Base-by-base conservation (phyloP, 2,113 vertebrate species). In the Amphiprion percula region DNA sequence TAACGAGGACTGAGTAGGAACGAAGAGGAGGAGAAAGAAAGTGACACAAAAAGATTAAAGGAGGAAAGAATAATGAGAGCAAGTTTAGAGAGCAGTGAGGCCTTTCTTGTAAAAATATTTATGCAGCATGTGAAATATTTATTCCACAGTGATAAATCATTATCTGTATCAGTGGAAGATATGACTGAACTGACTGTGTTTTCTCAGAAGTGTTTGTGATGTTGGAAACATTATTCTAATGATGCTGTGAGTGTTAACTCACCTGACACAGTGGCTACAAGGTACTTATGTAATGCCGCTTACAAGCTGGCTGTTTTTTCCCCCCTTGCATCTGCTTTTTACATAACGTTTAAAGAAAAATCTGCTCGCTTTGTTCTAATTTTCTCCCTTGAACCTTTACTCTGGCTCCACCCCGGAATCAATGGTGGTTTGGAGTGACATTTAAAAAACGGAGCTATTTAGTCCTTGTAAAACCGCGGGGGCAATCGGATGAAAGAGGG, bases 251-350 rank as follows among this genome's bases (percentile, higher is more conserved):
- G 33, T 58, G 59, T 83, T 21, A 33, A 28, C 24, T 39, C 39
- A 56, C 17, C 70, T 59, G 54, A 76, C 70, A 85, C 59, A 79
- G 9, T 79, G 62, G 53, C n/a, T 54, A 66, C 75, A n/a, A n/a
- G n/a, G n/a, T 33, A 70, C 41, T 82, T 85, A 83, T 55, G 26
- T 58, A 86, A 79, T 24, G 11, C 46, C 24, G 15, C 49, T 60
- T 39, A 33, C 12, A 17, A 70, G 41, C 67, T n/a, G 53, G 33
- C 54, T 64, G 12, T 53, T 23, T 44, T 30, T 30, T 30, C 4
- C 30, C 6, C 50, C 15, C 1, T 58, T 17, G 55, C 12, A 19
- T 23, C 33, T 63, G 53, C 60, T 68, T 79, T 26, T 76, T 62
- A 62, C 17, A 39, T 74, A 63, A 58, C 21, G 41, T 66, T 47